phyloP scores from a whole-genome alignment of 1,140 invertebrate genomes.

The Popillia japonica region DNA sequence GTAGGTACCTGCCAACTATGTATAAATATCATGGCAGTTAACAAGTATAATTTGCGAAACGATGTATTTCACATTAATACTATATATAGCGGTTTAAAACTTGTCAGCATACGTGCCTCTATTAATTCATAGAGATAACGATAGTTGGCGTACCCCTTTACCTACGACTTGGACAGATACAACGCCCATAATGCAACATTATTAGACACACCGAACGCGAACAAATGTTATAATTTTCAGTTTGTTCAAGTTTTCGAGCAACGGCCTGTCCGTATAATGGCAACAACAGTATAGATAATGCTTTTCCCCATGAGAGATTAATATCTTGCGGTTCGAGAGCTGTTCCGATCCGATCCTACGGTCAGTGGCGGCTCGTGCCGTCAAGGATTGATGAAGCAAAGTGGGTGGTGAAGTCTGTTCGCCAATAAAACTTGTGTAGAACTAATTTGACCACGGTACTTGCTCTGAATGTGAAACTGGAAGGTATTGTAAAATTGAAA shows the following conservation, averaged over 20 bases:
- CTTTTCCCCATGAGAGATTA: conserved; percentile 43
- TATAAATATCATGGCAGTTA: conserved; percentile 3
- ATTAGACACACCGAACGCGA: conserved; percentile 23
- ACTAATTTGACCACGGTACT: too few relatives aligned
- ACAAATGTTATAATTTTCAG: conserved; percentile 34
- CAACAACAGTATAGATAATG: conserved; percentile 30
- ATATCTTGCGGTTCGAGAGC: conserved; percentile 35
- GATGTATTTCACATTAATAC: background rate
- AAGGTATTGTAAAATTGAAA: too few relatives aligned
- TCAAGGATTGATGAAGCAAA: background rate
- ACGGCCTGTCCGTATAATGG: background rate
- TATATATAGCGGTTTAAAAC: conserved; percentile 12
- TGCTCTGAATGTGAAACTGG: too few relatives aligned
- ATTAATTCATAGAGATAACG: conserved; percentile 6
- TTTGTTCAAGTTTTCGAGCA: conserved; percentile 28
- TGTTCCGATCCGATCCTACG: conserved; percentile 6
- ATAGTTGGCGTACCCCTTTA: background rate
- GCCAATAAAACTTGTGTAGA: too few relatives aligned
- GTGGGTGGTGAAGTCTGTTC: background rate
- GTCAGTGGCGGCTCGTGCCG: background rate
- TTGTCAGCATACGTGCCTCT: background rate
- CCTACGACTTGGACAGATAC: background rate
- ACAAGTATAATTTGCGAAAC: conserved; percentile 25
- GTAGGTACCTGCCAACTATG: background rate
- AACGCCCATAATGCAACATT: background rate